These are phyloP conservation scores for Suillia variegata DNA, from an alignment of 2,888 invertebrate genomes.

Conservation along the genomic window DNA sequence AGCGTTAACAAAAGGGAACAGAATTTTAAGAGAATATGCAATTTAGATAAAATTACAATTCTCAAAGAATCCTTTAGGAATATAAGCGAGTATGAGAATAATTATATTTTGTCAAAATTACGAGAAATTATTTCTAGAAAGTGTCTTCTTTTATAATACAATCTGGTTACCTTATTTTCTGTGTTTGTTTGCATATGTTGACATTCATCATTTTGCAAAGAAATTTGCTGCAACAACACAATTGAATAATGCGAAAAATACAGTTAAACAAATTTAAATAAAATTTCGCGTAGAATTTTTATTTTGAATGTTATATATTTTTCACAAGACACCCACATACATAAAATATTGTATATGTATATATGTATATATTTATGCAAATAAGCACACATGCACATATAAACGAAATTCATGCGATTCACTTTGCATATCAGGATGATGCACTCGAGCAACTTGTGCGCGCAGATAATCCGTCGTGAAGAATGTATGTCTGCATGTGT, in stretches of 20 bases:
- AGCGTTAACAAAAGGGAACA: no score
- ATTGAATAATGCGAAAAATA: neutral
- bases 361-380: no score
- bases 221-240: neutral
- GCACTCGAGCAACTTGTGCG: neutral
- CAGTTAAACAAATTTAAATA: neutral
- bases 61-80: no score
- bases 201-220: neutral
- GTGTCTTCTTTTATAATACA: no score
- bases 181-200: neutral
- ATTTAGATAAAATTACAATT: no score
- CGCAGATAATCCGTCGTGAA: neutral
- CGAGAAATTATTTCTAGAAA: no score
- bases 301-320: neutral
- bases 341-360: no score
- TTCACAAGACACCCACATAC: neutral
- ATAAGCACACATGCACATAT: slow-evolving; percentile 1
- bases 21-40: no score
- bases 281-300: neutral
- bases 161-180: no score
- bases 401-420: slow-evolving; percentile 6
- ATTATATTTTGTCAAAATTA: no score
- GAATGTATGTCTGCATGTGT: neutral
- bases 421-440: slow-evolving; percentile 1
- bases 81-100: no score